These are phyloP conservation scores for Sycophila sp. DNA, from an alignment of 1,140 invertebrate species.

Conservation along the genomic window DNA sequence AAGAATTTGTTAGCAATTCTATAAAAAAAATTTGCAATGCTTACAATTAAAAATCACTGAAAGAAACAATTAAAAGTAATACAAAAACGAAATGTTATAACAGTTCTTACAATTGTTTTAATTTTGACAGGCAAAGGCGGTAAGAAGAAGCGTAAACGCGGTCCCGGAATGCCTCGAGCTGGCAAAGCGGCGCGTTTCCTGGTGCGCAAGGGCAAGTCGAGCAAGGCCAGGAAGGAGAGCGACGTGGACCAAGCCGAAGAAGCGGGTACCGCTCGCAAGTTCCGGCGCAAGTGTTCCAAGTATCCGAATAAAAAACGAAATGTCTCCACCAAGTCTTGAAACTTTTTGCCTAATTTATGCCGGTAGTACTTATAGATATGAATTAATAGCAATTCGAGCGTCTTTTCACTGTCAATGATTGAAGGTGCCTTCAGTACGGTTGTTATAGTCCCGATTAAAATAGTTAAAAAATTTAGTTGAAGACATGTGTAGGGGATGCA, in stretches of 20 bases:
- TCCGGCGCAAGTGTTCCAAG: slow-evolving; percentile 59
- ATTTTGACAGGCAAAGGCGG: slow-evolving; percentile 42
- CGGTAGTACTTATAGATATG: no score
- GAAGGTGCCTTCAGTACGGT: no score
- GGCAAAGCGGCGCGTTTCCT: slow-evolving; percentile 41
- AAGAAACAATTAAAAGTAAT: background rate
- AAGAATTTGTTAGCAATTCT: background rate
- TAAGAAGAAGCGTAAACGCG: slow-evolving; percentile 40
- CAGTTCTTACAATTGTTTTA: background rate
- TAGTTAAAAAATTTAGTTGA: no score
- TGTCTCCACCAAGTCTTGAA: slow-evolving; percentile 22
- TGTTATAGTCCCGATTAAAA: no score
- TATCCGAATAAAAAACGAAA: slow-evolving; percentile 45
- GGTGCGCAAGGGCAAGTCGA: slow-evolving; percentile 36
- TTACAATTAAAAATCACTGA: background rate
- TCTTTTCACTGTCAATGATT: no score
- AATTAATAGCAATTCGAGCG: no score
- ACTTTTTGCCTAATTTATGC: background rate
- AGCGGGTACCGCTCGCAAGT: slow-evolving; percentile 36
- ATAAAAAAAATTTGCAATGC: slow-evolving; percentile 44
- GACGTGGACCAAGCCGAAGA: slow-evolving; percentile 25
- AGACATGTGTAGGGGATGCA: no score
- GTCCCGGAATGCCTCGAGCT: slow-evolving; percentile 20
- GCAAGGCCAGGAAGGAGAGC: background rate
- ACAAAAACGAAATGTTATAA: background rate